These are phyloP conservation scores for Trissolcus brochymenae DNA, from an alignment of 2,888 invertebrate species.

Conservation along the genomic window DNA sequence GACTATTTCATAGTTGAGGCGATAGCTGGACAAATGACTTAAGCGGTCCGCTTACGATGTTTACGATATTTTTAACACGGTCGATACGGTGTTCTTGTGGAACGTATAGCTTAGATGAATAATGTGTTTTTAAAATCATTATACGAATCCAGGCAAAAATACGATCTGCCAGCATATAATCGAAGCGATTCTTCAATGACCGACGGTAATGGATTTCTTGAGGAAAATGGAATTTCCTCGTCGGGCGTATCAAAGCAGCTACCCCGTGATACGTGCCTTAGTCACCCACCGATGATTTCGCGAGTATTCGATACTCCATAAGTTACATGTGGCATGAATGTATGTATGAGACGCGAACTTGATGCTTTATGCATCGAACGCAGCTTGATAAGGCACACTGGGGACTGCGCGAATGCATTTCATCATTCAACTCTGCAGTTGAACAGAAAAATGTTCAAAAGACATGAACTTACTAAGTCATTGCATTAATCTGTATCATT, in stretches of 20 bases:
- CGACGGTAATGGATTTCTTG: slow-evolving; percentile 62
- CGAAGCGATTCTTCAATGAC: slow-evolving; percentile 58
- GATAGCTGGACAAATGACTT: too few species aligned
- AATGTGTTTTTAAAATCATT: slow-evolving; percentile 44
- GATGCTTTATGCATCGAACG: slow-evolving; percentile 75
- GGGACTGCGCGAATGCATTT: slow-evolving; percentile 57
- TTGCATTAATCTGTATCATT: slow-evolving; percentile 34
- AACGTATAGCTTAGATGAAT: slow-evolving; percentile 20
- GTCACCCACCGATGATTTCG: slow-evolving; percentile 68
- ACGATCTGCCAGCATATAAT: slow-evolving; percentile 48
- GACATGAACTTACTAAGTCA: slow-evolving; percentile 28
- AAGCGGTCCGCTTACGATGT: too few species aligned
- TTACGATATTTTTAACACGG: too few species aligned
- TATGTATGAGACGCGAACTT: slow-evolving; percentile 75
- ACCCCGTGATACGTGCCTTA: slow-evolving; percentile 71
- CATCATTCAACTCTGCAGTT: slow-evolving; percentile 60
- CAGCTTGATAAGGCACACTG: slow-evolving; percentile 69
- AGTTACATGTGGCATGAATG: slow-evolving; percentile 73
- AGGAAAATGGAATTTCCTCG: slow-evolving; percentile 68
- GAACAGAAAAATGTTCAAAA: slow-evolving; percentile 41
- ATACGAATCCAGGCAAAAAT: slow-evolving; percentile 50
- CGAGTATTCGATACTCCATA: slow-evolving; percentile 67
- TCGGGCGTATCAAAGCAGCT: slow-evolving; percentile 61
- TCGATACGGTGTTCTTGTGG: too few species aligned
- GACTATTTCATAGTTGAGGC: too few species aligned